Base-by-base conservation (phyloP, 2,113 vertebrate genomes). In the Tachysurus fulvidraco region DNA sequence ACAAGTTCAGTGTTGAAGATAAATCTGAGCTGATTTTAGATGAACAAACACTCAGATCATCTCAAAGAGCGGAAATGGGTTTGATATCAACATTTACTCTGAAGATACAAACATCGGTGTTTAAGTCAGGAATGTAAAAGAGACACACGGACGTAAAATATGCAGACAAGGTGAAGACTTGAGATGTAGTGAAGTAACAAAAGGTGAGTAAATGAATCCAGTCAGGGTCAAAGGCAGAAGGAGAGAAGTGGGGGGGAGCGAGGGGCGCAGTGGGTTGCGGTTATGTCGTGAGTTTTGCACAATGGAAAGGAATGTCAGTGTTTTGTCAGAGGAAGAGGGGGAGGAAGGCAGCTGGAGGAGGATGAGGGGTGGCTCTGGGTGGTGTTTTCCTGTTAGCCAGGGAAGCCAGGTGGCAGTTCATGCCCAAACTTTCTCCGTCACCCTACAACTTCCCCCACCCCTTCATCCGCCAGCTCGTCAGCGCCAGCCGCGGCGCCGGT, bases 281-380 rank as follows among this genome's bases (percentile, higher is more conserved):
- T 10, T 57, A 25, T 62, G 46, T 17, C 84, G 83, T 78, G 88
- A 85, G 81, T 77, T 60, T 86, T 82, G 44, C 62, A 93, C 91
- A 92, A 92, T 89, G 89, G 89, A 92, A 87, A 83, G 91, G 91
- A 92, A 93, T 92, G 91, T 57, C 76, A 92, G 85, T 90, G 88
- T 93, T 93, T 89, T 88, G 82, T 86, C 83, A 90, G 74, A 89
- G 90, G 86, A 91, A 90, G 84, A 54, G 69, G 87, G 83, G 87
- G 85, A 84, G 83, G 65, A 83, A 86, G 83, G 87, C 74, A 86
- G 76, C 59, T 36, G 86, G 65, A 59, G 81, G 82, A 46, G 21
- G 73, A 84, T 41, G 14, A 41, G 84, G 80, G 60, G 41, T 54
- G 62, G 74, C 69, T 83, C 62, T 88, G 88, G 87, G 88, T 85